Evolutionary conservation across 2,113 vertebrate genomes (phyloP), one percentile per base, ranked within the genome.

Genomic region (Galbula dea): DNA sequence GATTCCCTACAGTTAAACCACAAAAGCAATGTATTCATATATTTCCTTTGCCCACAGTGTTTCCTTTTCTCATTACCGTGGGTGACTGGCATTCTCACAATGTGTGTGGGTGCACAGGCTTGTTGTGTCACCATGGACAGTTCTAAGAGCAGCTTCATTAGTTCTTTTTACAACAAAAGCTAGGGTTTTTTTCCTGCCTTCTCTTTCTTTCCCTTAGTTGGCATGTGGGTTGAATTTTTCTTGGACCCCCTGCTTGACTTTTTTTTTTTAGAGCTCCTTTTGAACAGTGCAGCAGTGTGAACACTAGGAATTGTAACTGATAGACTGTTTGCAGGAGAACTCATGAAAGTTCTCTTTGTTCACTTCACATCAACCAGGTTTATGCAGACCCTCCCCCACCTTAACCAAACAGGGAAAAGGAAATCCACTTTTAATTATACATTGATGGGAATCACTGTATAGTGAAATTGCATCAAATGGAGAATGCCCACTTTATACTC

Each of bases 381-480:
- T 97, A 95, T 69, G 93, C 95, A 94, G 94, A 66, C 95, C 96
- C 96, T 97, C 97, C 97, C 96, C 95, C 84, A 89, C 45, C 83
- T 88, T 76, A 95, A 74, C 91, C 94, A 96, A 94, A 98, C 71
- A 94, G 96, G 96, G 95, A 97, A 97, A 97, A 97, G 97, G 97
- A 98, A 98, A 98, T 98, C 97, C 97, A 98, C 96, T 98, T 98
- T 98, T 98, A 98, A 98, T 98, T 98, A 97, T 97, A 97, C 97
- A 97, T 97, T 97, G 97, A 98, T 97, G 96, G 97, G 97, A 97
- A 97, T 97, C 95, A 90, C 96, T 95, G 96, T 90, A 96, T 95
- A 96, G 94, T 96, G 97, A 97, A 95, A 96, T 86, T 88, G 72
- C 95, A 97, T 97, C 96, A 97, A 95, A 91, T 94, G 94, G 76